Conservation (phyloP, 2,797 vertebrate genomes). For the Bradypus variegatus region DNA sequence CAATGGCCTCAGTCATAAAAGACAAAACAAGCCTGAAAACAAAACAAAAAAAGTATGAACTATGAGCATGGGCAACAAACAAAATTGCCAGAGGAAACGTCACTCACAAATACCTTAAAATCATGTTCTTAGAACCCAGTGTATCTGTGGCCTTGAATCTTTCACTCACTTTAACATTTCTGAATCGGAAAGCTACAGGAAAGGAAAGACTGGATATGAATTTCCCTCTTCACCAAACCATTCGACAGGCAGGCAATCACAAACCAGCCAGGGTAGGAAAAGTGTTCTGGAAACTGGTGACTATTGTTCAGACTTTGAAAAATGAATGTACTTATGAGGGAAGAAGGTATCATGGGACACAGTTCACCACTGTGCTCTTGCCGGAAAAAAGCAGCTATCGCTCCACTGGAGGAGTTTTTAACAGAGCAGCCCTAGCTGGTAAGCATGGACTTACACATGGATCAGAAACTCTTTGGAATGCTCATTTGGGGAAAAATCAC, state of each 20-base stretch:
- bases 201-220: neutral
- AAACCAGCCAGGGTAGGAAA: neutral
- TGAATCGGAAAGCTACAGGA: neutral
- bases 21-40: neutral
- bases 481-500: neutral
- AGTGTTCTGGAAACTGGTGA: neutral
- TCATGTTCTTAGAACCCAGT: neutral
- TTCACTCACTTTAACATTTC: rapidly evolving
- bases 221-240: neutral
- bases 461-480: neutral
- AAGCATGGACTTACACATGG: neutral
- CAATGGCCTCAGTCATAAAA: neutral
- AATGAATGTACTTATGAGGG: neutral
- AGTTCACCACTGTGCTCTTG: neutral
- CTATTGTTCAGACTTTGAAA: neutral
- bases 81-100: neutral
- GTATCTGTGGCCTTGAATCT: neutral
- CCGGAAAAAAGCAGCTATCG: neutral
- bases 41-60: neutral
- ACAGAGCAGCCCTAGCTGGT: neutral
- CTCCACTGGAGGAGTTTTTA: neutral
- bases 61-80: neutral
- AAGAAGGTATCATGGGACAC: neutral
- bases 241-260: neutral
- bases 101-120: neutral